Evolutionary conservation across 1,140 invertebrate genomes (phyloP), one percentile per base, ranked within the genome.

Genomic region (Nylanderia fulva): DNA sequence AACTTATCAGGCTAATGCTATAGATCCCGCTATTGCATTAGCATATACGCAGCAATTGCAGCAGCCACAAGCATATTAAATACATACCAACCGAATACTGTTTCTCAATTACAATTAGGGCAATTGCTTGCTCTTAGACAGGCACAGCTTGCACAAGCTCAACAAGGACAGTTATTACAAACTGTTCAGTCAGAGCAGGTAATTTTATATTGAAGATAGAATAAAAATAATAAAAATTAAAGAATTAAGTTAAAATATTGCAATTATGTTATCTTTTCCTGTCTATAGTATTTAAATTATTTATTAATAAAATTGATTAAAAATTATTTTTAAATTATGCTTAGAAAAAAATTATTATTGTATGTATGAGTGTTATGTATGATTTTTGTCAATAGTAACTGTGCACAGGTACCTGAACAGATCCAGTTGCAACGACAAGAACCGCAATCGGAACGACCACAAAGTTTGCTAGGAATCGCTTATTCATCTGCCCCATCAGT

Each of bases 401-500:
- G 21, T 88, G 45, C 72, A 4, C 63, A 92, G 86, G 85, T 91
- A 0, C 74, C 87, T 6, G 91, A 93, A 24, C 90, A 91, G 72
- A 36, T 90, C 58, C 88, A 90, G 18, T 69, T 84, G n/a, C 84
- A 86, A n/a, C 84, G 82, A 18, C 83, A 89, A 48, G 71, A 88
- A 33, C 75, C 80, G 18, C 86, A 88, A 71, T 39, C 58, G 11
- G 66, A 86, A 74, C 90, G 85, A 6, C 83, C 87, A 11, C 84
- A 90, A 15, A 93, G 90, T 86, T 90, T 93, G 54, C 74, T 93
- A 39, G 93, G 93, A 7, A 56, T 93, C 27, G 90, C 93, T 63
- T 93, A 92, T 79, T 93, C 93, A 3, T 74, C 92, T 24, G 91
- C 93, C 24, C 91, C 92, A 15, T 88, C 91, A 0, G 93, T 93